phyloP scores from a whole-genome alignment of 1,140 invertebrate species.

The Drosophila malerkotliana region DNA sequence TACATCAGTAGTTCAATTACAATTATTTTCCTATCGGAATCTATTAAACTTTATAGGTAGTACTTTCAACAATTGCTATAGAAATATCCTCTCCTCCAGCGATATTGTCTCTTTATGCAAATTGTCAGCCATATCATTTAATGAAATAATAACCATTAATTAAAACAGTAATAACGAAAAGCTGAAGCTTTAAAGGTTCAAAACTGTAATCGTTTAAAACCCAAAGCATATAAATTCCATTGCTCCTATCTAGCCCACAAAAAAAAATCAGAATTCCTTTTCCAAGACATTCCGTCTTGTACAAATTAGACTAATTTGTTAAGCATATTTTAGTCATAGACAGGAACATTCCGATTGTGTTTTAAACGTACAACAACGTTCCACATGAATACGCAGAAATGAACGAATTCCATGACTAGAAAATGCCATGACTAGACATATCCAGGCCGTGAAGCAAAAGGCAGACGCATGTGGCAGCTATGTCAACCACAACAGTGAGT shows the following conservation, averaged over 20 bases:
- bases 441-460: conserved; percentile 1
- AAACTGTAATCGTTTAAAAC: background rate
- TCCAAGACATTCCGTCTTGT: background rate
- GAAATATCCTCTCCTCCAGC: too few species aligned
- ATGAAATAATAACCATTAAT: too few species aligned
- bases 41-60: too few species aligned
- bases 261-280: background rate
- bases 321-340: background rate
- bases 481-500: conserved; percentile 21
- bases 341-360: background rate
- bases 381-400: conserved; percentile 27
- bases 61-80: too few species aligned
- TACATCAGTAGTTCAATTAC: too few species aligned
- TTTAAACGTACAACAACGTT: background rate
- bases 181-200: too few species aligned
- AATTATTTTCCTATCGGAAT: too few species aligned
- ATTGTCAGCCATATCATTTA: too few species aligned
- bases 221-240: too few species aligned
- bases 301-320: background rate
- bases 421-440: conserved; percentile 35
- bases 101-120: too few species aligned
- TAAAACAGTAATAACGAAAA: too few species aligned
- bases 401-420: conserved; percentile 23
- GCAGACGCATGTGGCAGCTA: conserved; percentile 30
- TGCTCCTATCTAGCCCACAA: too few species aligned